These are phyloP conservation scores for Danio kyathit DNA, from an alignment of 2,797 vertebrate species.

Conservation along the genomic window DNA sequence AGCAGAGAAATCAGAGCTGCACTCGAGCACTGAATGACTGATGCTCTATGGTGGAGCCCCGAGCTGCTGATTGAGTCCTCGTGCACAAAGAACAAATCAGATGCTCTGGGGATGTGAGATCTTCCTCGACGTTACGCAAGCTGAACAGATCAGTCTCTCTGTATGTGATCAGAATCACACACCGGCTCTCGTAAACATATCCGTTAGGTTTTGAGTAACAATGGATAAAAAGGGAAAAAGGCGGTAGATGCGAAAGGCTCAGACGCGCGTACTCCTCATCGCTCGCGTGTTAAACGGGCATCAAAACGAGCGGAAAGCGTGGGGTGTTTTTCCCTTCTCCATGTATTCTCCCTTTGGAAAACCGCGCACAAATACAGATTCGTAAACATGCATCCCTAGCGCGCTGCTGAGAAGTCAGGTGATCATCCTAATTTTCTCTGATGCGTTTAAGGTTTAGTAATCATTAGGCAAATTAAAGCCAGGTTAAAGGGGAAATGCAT, in stretches of 20 bases:
- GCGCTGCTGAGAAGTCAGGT: neutral
- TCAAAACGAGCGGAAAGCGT: neutral
- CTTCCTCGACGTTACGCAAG: neutral
- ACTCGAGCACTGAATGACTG: conserved; percentile 6
- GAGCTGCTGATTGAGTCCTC: conserved; percentile 25
- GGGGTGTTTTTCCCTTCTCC: neutral
- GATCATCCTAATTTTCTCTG: neutral
- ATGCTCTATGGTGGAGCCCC: neutral
- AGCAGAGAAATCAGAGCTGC: neutral
- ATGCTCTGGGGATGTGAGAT: neutral
- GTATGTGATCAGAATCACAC: neutral
- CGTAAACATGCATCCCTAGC: neutral
- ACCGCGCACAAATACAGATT: neutral
- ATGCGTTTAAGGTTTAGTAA: neutral
- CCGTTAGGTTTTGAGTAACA: conserved; percentile 9
- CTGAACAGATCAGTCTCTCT: neutral
- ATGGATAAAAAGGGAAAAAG: neutral
- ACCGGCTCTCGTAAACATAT: neutral
- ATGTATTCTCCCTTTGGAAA: neutral
- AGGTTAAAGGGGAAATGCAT: neutral
- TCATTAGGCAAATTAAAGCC: neutral
- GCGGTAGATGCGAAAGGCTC: conserved; percentile 27
- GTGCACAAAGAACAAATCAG: conserved; percentile 4
- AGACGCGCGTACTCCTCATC: neutral
- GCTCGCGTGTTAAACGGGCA: neutral